Conservation (phyloP, 1,140 invertebrate species). For the Bombus balteatus region DNA sequence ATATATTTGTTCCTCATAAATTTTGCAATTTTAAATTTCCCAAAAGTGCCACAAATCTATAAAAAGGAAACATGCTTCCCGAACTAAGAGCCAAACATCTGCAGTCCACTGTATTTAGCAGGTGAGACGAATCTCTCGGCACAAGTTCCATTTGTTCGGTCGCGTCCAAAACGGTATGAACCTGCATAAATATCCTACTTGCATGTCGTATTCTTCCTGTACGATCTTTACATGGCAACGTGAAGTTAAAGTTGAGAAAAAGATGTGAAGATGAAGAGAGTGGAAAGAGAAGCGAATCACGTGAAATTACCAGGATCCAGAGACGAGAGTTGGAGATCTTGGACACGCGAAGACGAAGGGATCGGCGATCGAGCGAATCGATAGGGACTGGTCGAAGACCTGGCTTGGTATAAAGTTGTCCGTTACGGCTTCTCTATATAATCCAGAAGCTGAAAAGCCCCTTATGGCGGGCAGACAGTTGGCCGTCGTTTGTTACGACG, state of each 20-base stretch:
- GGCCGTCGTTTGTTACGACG: constrained; percentile 47
- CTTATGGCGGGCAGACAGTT: constrained; percentile 47
- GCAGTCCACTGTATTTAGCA: no score
- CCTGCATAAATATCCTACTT: no score
- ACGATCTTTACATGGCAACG: no score
- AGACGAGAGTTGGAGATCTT: constrained; percentile 8
- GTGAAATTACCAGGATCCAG: background rate
- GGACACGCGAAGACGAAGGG: constrained; percentile 25
- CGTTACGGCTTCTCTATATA: constrained; percentile 33
- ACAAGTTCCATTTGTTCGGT: no score
- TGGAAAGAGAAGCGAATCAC: background rate
- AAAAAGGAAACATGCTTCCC: no score
- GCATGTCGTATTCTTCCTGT: no score
- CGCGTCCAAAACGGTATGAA: no score
- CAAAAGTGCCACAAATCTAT: no score
- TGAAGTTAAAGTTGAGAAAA: background rate
- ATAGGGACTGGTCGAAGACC: constrained; percentile 16
- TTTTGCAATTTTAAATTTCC: background rate
- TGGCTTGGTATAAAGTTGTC: constrained; percentile 56
- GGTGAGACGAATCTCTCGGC: no score
- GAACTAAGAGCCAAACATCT: no score
- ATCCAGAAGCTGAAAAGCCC: constrained; percentile 58
- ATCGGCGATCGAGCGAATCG: constrained; percentile 40
- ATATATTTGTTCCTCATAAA: background rate
- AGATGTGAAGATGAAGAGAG: background rate